Base-by-base conservation (phyloP, 2,797 vertebrate genomes). In the Centroberyx gerrardi region DNA sequence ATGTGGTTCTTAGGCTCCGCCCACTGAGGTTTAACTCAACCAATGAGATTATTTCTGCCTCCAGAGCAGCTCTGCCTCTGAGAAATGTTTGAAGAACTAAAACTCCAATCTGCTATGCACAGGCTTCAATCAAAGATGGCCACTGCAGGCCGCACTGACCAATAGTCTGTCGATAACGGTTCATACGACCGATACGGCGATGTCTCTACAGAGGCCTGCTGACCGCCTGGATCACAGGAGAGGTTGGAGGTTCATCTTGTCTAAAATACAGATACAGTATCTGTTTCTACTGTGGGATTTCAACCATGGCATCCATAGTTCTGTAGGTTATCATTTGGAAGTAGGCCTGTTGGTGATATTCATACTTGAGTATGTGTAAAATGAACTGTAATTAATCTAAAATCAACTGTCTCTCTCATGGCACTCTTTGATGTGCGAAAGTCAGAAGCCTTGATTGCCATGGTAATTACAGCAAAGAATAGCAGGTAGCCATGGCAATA, bases 401-500 rank as follows among this genome's bases (percentile, higher is more conserved):
- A 22, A 22, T 22, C 22, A 22, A 22, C 22, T 22, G 22, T 22
- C 1, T 22, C 22, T 22, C 22, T 46, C 74, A 5, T 8, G 9
- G 59, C 10, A 2, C 65, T 78, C 56, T 72, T 15, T 68, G 44
- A 81, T 36, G 56, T 62, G 67, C 53, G 61, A 76, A 83, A 82
- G 71, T 78, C 84, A 79, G 86, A 85, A 82, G 76, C 52, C 9
- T n/a, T 72, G 84, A 86, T 89, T 80, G 80, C 10, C 0, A 3
- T 44, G 0, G 27, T 74, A 81, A 89, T 89, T 87, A 87, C 77
- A 87, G 69, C 72, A 46, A 15, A 76, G 64, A 36, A 52, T 44
- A 49, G 78, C 76, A 69, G 86, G 85, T 88, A 38, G 66, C 71
- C 87, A 85, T 86, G 84, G 82, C 66, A 18, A 88, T 86, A 44